phyloP scores from a whole-genome alignment of 2,888 invertebrate genomes.

The Phrixothrix hirtus region DNA sequence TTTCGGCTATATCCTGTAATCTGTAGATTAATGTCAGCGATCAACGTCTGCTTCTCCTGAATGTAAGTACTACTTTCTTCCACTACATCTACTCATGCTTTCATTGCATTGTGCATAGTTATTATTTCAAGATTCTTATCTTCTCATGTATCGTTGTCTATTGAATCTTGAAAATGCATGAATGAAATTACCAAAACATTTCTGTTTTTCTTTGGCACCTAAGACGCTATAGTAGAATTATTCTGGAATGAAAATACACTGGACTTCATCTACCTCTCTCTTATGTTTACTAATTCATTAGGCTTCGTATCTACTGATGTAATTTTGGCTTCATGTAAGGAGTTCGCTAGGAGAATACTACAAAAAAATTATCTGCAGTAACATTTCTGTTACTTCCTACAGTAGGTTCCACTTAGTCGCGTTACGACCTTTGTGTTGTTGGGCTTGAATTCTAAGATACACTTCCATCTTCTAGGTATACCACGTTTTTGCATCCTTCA shows the following conservation, averaged over 20 bases:
- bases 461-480: not conserved
- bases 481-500: not conserved
- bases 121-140: not conserved
- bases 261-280: not conserved
- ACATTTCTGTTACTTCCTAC: not conserved
- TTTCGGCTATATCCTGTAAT: not conserved
- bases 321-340: no score
- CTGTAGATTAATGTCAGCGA: no score
- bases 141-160: not conserved
- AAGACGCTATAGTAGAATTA: not conserved
- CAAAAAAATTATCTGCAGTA: not conserved
- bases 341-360: not conserved
- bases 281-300: slow-evolving; percentile 1
- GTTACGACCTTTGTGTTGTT: not conserved
- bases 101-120: no score
- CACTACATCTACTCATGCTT: no score
- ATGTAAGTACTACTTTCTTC: not conserved
- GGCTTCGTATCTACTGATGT: no score
- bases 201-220: not conserved
- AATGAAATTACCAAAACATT: no score
- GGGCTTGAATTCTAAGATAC: not conserved
- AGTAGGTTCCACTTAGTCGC: not conserved
- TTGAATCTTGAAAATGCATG: not conserved
- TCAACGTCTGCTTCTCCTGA: not conserved
- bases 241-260: not conserved